Evolutionary conservation across 2,888 invertebrate genomes (phyloP).

Genomic region (Agonopterix heracliana): DNA sequence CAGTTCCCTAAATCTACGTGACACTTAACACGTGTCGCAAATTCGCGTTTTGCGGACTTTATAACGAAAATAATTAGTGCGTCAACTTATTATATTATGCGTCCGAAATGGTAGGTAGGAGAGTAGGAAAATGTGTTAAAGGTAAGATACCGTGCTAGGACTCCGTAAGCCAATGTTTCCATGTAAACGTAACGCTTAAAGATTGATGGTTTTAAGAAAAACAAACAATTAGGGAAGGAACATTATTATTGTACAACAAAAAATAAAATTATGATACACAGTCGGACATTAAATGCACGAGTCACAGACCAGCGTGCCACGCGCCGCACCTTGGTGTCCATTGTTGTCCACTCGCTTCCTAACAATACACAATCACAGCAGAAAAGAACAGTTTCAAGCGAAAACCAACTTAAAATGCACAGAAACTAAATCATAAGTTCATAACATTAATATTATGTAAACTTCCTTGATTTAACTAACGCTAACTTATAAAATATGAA

Average conservation of each 20-base stretch:
- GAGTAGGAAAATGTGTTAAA: too few relatives aligned
- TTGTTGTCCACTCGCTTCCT: slow-evolving; percentile 11
- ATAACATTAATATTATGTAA: slow-evolving; percentile 12
- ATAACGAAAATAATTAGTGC: too few relatives aligned
- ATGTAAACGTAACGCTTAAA: too few relatives aligned
- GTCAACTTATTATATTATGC: too few relatives aligned
- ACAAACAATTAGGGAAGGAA: slow-evolving; percentile 45
- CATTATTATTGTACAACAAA: slow-evolving; percentile 60
- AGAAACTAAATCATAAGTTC: slow-evolving; percentile 8
- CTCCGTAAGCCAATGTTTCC: too few relatives aligned
- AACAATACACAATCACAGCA: slow-evolving; percentile 4
- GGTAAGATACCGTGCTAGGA: too few relatives aligned
- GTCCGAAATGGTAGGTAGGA: too few relatives aligned
- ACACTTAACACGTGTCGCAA: too few relatives aligned
- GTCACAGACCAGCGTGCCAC: slow-evolving; percentile 22
- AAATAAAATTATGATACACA: slow-evolving; percentile 48
- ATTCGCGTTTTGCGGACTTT: too few relatives aligned
- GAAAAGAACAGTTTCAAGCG: slow-evolving; percentile 16
- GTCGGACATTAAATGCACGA: slow-evolving; percentile 47
- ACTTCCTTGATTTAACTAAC: slow-evolving; percentile 23
- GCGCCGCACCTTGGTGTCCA: slow-evolving; percentile 22
- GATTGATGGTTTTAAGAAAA: slow-evolving; percentile 15
- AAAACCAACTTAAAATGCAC: slow-evolving; percentile 23
- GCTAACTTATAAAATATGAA: slow-evolving; percentile 32
- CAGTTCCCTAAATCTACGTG: too few relatives aligned